Percentiles rank a stretch among this genome's conserved stretches.
Evolutionary conservation across 2,113 vertebrate genomes (phyloP).

Genomic region (Saguinus imperator): DNA sequence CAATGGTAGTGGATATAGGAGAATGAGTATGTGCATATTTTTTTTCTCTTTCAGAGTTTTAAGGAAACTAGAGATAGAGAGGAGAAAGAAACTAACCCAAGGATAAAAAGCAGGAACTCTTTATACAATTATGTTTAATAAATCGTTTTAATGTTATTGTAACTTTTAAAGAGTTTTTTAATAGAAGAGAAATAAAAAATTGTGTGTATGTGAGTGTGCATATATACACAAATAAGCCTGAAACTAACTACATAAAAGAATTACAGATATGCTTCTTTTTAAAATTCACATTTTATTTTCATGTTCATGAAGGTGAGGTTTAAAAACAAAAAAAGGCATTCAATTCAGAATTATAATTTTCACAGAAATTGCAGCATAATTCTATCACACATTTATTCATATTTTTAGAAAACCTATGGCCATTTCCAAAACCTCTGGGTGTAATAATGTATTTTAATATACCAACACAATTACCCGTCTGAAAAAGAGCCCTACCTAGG

Average conservation of each 20-base stretch:
- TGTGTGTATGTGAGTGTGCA: background rate
- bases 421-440: slow-evolving; percentile 67
- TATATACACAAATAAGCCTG: background rate
- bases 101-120: background rate
- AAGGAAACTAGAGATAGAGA: background rate
- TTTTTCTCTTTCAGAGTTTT: slow-evolving; percentile 37
- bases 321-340: slow-evolving; percentile 56
- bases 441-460: slow-evolving; percentile 70
- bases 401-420: slow-evolving; percentile 61
- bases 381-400: slow-evolving; percentile 60
- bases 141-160: background rate
- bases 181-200: background rate
- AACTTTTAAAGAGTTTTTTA: background rate
- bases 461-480: slow-evolving; percentile 55
- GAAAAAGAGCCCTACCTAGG: slow-evolving; percentile 60
- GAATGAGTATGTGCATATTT: background rate
- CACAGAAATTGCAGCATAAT: slow-evolving; percentile 55
- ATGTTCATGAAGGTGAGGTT: slow-evolving; percentile 49
- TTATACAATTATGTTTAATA: background rate
- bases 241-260: background rate
- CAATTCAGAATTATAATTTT: slow-evolving; percentile 63
- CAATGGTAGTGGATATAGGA: background rate
- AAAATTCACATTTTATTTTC: slow-evolving; percentile 41
- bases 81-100: background rate
- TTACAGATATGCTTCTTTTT: slow-evolving; percentile 19